Percentiles rank a stretch among this genome's conserved stretches.
Conservation (phyloP, 2,888 invertebrate genomes). For the Ochropleura leucogaster region DNA sequence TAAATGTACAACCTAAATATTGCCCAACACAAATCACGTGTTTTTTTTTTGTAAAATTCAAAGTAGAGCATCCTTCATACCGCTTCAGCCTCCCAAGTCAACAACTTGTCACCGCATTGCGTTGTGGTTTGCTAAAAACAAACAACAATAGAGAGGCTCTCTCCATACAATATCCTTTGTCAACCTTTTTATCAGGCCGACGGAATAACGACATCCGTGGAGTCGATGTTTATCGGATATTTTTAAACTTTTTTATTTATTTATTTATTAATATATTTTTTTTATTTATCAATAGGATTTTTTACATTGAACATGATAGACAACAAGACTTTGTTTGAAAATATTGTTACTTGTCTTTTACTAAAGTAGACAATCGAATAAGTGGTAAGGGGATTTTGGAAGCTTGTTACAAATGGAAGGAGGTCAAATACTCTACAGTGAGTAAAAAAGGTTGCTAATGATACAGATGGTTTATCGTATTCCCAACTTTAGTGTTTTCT, state of each 20-base stretch:
- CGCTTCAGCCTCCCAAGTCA: conserved; percentile 75
- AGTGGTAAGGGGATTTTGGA: too few species aligned
- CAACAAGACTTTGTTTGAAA: too few species aligned
- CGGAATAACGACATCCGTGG: conserved; percentile 71
- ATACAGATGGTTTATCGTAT: neutral
- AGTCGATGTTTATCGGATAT: conserved; percentile 50
- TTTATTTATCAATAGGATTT: too few species aligned
- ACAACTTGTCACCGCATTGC: conserved; percentile 87
- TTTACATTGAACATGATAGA: too few species aligned
- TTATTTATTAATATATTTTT: too few species aligned
- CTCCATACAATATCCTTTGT: conserved; percentile 90
- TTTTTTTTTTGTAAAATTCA: neutral
- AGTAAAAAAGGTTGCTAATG: neutral
- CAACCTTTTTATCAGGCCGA: conserved; percentile 87
- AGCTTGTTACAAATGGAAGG: neutral
- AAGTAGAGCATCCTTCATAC: conserved; percentile 75
- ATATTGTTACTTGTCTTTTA: neutral
- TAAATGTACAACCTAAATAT: neutral
- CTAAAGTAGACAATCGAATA: neutral
- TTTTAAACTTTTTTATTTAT: too few species aligned
- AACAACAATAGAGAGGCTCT: conserved; percentile 86
- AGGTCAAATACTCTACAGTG: neutral
- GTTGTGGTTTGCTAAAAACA: conserved; percentile 85
- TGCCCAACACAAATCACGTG: neutral
- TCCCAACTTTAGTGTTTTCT: neutral